These are phyloP conservation scores for Notarius quadriscutis DNA, from an alignment of 2,113 vertebrate species.

Conservation along the genomic window DNA sequence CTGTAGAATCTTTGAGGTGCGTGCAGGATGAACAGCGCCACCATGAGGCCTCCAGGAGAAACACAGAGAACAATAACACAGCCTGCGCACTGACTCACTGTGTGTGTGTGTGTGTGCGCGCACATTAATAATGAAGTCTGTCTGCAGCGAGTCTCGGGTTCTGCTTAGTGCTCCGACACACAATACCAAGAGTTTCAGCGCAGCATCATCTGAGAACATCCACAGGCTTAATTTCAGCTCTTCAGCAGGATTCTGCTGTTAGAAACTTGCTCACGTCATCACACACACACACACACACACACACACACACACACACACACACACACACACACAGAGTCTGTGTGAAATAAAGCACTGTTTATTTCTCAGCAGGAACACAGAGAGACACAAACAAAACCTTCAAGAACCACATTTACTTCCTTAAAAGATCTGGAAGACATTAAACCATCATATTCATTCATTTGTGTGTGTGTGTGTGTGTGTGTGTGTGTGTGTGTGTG, in stretches of 20 bases:
- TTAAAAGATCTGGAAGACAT: neutral
- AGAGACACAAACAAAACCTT: neutral
- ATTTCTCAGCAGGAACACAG: neutral
- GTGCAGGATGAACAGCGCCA: constrained; percentile 14
- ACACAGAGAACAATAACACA: neutral
- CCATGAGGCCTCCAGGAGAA: constrained; percentile 1
- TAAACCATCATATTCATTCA: neutral
- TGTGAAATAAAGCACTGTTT: constrained; percentile 1
- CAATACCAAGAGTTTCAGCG: constrained; percentile 1
- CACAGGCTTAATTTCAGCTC: neutral
- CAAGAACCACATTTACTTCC: neutral
- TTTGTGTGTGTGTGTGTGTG: neutral
- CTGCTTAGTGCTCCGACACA: constrained; percentile 20
- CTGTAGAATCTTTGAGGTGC: neutral
- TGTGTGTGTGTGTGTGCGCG: neutral
- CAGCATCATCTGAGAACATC: constrained; percentile 21
- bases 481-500: neutral
- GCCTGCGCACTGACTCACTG: neutral
- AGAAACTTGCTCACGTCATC: neutral
- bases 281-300: too few species aligned
- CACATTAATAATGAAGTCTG: constrained; percentile 35
- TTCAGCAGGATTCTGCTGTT: neutral
- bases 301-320: neutral
- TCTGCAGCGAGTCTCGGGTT: constrained; percentile 3
- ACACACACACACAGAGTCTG: neutral